Base-by-base conservation (phyloP, 2,797 vertebrate species). In the Myoxocephalus aenaeus region DNA sequence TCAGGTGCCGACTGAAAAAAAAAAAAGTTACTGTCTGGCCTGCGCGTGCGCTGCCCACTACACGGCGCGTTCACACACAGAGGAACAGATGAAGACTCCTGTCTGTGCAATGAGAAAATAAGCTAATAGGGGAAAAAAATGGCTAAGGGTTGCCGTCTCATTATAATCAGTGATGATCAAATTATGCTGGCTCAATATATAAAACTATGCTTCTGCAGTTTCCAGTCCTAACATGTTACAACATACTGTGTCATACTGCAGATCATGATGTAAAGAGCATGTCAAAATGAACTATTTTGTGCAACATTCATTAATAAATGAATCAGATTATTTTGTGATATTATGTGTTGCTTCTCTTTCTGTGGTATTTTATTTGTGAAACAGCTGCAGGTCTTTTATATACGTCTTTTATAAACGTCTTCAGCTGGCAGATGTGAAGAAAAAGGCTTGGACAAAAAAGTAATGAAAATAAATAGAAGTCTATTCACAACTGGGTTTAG, bases 231-330 rank as follows among this genome's bases (percentile, higher is more conserved):
- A 15, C 5, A 38, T 56, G 29, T 70, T 59, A 27, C 8, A 57
- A 46, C 40, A 44, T 13, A 70, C 53, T 20, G 18, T 67, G 25
- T 15, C 1, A 2, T 15, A 40, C 15, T 53, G 36, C 71, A 61
- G 32, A 54, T 69, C 59, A 61, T 72, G 59, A 50, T 54, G 18
- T 46, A 13, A 53, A 22, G 50, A 48, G 17, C 9, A 2, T 68
- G 40, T 62, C 7, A 34, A 40, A 56, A 3, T 34, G 8, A 73
- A 56, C 18, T 5, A 0, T 79, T 77, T 87, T 82, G 11, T 82
- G 65, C n/a, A 9, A 80, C 5, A 15, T n/a, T 20, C 42, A 75
- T 44, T 11, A 84, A 84, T 76, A 70, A 82, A 80, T 17, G 0
- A 62, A 73, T 12, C 34, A 4, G 18, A 75, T 64, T 53, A 1